Evolutionary conservation across 2,888 invertebrate species (phyloP), one percentile per base, ranked within the genome.

Genomic region (Idaea straminata): DNA sequence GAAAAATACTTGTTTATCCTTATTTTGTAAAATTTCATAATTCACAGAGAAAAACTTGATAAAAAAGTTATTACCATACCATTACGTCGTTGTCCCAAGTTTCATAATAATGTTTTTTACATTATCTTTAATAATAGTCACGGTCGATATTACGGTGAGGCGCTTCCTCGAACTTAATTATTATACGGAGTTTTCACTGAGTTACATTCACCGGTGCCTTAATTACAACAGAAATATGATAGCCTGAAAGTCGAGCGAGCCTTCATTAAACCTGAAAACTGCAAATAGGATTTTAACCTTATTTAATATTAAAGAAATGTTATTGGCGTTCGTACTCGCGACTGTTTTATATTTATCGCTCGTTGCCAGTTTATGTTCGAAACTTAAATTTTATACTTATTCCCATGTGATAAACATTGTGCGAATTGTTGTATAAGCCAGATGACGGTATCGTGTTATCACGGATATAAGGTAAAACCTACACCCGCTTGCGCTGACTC

Each of bases 351-450:
- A 65, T 65, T 67, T 67, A 69, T 65, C 61, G 64, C 57, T 57
- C 57, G 65, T 67, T 66, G 67, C 34, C 59, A 59, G 67, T 69
- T 69, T 69, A 69, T 69, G 66, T 66, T 62, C 13, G 70, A 70
- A 70, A 64, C 65, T 61, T 61, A 63, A 63, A n/a, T 65, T 69
- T 71, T 72, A 70, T 70, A 57, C 38, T 65, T 62, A 68, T 71
- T 65, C 63, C 61, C 62, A 60, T 63, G 63, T 69, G 62, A 70
- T 71, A 69, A 69, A 70, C 61, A 66, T 66, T 68, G 69, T 65
- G 64, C 65, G 66, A 69, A 64, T 7, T 58, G 58, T 58, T 16
- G 58, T 15, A 58, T 58, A 58, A 58, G 13, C 10, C 47, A 7
- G 47, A 13, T 13, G 47, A 13, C 47, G 47, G 47, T 13, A 10